Conservation (phyloP, 2,888 invertebrate species). For the Halictus quadricinctus region DNA sequence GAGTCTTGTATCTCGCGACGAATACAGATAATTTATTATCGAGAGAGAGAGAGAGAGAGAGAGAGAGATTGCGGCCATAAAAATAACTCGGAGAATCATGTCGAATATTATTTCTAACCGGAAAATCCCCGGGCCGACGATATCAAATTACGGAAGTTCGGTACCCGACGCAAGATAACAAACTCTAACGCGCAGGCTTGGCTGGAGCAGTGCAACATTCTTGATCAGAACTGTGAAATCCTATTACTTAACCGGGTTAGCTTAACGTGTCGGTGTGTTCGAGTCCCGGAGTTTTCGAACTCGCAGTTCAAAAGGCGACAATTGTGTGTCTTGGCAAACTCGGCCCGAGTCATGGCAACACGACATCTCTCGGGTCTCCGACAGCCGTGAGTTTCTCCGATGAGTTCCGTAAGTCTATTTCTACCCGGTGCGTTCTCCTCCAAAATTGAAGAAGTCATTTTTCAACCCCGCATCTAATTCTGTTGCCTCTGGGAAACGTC, state of each 20-base stretch:
- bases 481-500: no score
- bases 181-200: background rate
- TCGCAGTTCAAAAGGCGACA: conserved; percentile 18
- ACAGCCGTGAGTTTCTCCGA: conserved; percentile 30
- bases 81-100: background rate
- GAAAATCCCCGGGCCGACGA: background rate
- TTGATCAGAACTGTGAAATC: conserved; percentile 16
- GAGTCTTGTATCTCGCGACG: no score
- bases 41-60: background rate
- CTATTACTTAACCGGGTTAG: conserved; percentile 16
- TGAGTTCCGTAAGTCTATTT: conserved; percentile 10
- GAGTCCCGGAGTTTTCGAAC: conserved; percentile 21
- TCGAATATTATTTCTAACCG: background rate
- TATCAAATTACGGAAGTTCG: background rate
- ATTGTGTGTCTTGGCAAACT: conserved; percentile 57
- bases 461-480: no score
- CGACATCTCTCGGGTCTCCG: conserved; percentile 35
- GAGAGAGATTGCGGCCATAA: background rate
- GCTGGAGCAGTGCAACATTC: background rate
- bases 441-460: no score
- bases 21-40: background rate
- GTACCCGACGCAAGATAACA: background rate
- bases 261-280: background rate
- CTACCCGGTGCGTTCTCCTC: no score
- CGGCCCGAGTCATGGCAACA: conserved; percentile 67